Percentiles rank a stretch among this genome's conserved stretches.
Conservation (phyloP, 2,113 vertebrate genomes). For the Solenodon paradoxus region DNA sequence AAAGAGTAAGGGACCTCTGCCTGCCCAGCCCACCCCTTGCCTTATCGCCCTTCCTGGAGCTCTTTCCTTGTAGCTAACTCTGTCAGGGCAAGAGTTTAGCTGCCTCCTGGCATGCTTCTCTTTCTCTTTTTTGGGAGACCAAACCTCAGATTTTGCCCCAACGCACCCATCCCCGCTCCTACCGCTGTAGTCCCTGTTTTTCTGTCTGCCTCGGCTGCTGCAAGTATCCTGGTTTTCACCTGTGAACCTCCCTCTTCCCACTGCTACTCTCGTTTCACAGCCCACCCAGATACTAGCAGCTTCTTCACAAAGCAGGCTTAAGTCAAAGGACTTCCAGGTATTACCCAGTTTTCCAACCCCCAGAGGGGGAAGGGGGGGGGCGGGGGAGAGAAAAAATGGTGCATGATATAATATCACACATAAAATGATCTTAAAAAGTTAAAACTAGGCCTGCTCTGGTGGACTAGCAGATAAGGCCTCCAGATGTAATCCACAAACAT, state of each 20-base stretch:
- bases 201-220: not conserved
- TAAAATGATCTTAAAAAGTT: not conserved
- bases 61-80: not conserved
- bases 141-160: too few relatives aligned
- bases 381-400: not conserved
- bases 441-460: too few relatives aligned
- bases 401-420: not conserved
- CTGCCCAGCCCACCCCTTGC: not conserved
- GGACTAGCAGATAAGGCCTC: too few relatives aligned
- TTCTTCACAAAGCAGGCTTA: not conserved
- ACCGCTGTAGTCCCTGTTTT: not conserved
- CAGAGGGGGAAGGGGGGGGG: too few relatives aligned
- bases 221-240: not conserved
- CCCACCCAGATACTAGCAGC: not conserved
- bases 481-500: too few relatives aligned
- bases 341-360: not conserved
- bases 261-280: not conserved
- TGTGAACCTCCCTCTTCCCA: too few relatives aligned
- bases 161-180: too few relatives aligned
- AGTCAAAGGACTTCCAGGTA: not conserved
- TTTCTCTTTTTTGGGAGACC: not conserved
- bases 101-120: not conserved
- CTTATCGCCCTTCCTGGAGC: not conserved
- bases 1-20: constrained; percentile 82
- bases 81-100: not conserved